Evolutionary conservation across 2,888 invertebrate genomes (phyloP).

Genomic region (Embidobia sp.): DNA sequence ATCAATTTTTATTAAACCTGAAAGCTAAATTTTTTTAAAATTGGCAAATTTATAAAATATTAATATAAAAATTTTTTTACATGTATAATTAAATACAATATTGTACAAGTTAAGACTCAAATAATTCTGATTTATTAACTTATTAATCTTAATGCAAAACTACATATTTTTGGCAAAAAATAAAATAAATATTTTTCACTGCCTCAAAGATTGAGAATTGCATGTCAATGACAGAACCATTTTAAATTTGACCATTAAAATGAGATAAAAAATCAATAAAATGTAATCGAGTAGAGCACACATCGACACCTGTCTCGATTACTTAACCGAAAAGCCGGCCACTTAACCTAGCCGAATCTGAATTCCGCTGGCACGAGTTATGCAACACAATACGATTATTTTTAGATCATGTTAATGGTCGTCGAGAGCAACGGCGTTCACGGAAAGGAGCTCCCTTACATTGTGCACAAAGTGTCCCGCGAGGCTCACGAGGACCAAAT

Average conservation of each 20-base stretch:
- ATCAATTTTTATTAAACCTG: too few relatives aligned
- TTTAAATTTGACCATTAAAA: not conserved
- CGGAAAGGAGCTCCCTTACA: slow-evolving; percentile 75
- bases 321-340: slow-evolving; percentile 46
- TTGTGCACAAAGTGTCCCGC: slow-evolving; percentile 69
- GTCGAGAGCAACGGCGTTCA: slow-evolving; percentile 77
- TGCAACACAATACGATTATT: slow-evolving; percentile 66
- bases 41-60: too few relatives aligned
- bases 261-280: slow-evolving; percentile 11
- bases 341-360: slow-evolving; percentile 63
- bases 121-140: too few relatives aligned
- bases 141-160: too few relatives aligned
- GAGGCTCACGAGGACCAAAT: slow-evolving; percentile 57
- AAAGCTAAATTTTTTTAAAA: too few relatives aligned
- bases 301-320: slow-evolving; percentile 43
- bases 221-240: too few relatives aligned
- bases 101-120: too few relatives aligned
- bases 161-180: too few relatives aligned
- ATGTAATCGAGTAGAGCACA: slow-evolving; percentile 10
- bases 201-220: too few relatives aligned
- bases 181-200: too few relatives aligned
- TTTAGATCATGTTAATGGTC: slow-evolving; percentile 79
- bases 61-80: too few relatives aligned
- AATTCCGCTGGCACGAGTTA: slow-evolving; percentile 51
- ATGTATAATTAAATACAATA: too few relatives aligned